Percentiles rank a stretch among this genome's conserved stretches.
These are phyloP conservation scores for Rhizoglyphus robini DNA, from an alignment of 1,140 invertebrate species.

Conservation along the genomic window DNA sequence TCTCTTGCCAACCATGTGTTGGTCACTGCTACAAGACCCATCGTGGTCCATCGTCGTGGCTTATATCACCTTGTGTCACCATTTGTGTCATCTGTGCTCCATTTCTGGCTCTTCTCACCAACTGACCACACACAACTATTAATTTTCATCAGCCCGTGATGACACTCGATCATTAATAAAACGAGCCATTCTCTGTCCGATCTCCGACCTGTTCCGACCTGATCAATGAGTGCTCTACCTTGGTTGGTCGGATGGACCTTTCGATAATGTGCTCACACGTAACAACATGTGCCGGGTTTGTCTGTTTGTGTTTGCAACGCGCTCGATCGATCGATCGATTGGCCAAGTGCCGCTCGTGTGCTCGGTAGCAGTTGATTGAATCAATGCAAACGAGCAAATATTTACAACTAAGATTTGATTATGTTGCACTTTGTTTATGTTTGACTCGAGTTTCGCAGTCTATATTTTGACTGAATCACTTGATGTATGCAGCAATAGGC, in stretches of 20 bases:
- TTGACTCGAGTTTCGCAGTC: constrained; percentile 2
- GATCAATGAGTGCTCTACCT: background rate
- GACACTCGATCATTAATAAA: constrained; percentile 11
- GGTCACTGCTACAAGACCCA: too few relatives aligned
- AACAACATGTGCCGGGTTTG: too few relatives aligned
- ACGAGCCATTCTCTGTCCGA: background rate
- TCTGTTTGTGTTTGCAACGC: too few relatives aligned
- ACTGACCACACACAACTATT: background rate
- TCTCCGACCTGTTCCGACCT: background rate
- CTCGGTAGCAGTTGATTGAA: too few relatives aligned
- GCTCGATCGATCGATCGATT: too few relatives aligned
- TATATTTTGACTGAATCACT: constrained; percentile 7
- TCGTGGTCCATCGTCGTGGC: background rate
- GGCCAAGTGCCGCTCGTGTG: too few relatives aligned
- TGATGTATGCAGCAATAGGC: background rate
- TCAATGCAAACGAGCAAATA: too few relatives aligned
- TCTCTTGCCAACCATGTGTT: too few relatives aligned
- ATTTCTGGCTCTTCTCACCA: background rate
- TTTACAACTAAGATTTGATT: too few relatives aligned
- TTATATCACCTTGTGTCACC: constrained; percentile 9
- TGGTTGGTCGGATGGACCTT: too few relatives aligned
- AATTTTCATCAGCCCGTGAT: constrained; percentile 10
- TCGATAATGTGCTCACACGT: too few relatives aligned
- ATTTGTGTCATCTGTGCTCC: background rate
- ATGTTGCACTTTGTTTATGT: constrained; percentile 4